Base-by-base conservation (phyloP, 2,888 invertebrate species). In the Ennomos quercinarius region DNA sequence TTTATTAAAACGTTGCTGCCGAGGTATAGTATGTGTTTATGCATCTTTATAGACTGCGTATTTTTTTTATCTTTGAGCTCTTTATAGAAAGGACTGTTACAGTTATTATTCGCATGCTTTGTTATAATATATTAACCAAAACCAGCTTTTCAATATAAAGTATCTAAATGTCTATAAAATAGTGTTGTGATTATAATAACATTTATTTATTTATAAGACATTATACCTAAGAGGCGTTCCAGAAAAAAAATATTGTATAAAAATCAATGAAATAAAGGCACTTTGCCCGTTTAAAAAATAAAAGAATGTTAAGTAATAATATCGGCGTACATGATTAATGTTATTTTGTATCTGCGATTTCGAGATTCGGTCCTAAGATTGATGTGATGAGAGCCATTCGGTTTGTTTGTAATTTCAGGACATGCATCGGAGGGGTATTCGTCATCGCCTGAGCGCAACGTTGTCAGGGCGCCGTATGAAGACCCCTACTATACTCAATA, bases 401-500 rank as follows among this genome's bases (percentile, higher is more conserved):
- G 13, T n/a, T 11, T 0, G 6, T 27, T 40, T 59, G 13, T 8
- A 35, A 39, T 56, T 64, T 13, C 77, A 88, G 89, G 84, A 1
- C 89, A 87, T 65, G 68, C 78, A 2, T 72, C 73, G 4, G 91
- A 92, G 81, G 97, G 97, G 8, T 97, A 97, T 84, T 96, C 97
- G 95, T 97, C 97, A 53, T 97, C 97, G 1, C 97, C 98, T 0
- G 97, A 97, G 80, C 94, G 97, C 63, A 94, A 95, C 45, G 94
- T 95, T 5, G 92, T 95, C 17, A 93, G 96, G 27, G 94, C 94
- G 50, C 94, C 95, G 10, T 97, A 97, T 75, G 97, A 97, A 79
- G 98, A 98, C 76, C 97, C 97, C 0, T 97, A 97, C 87, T 97
- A 97, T 77, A 95, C 96, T 50, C 97, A 97, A 79, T 97, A 96